Evolutionary conservation across 2,888 invertebrate species (phyloP).

Genomic region (Sisyra nigra): DNA sequence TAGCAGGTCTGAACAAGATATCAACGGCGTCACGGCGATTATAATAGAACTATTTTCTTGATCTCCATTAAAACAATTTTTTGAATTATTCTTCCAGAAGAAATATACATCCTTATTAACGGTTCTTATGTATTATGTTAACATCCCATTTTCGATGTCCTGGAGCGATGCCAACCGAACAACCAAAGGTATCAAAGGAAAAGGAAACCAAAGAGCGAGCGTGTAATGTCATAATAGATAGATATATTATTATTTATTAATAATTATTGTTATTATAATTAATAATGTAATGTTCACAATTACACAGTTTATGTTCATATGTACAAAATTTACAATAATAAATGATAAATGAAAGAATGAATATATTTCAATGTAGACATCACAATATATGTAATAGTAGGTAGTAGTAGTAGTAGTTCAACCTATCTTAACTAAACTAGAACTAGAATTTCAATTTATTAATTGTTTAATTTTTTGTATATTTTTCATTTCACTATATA

Average conservation of each 20-base stretch:
- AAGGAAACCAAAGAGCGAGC: background rate
- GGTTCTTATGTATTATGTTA: too few relatives aligned
- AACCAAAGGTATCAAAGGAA: background rate
- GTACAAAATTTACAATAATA: slow-evolving; percentile 34
- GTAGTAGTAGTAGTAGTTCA: slow-evolving; percentile 17
- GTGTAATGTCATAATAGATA: slow-evolving; percentile 25
- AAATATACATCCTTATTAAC: too few relatives aligned
- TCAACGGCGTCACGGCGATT: too few relatives aligned
- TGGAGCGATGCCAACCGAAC: too few relatives aligned
- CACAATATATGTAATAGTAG: slow-evolving; percentile 33
- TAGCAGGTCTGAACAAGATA: too few relatives aligned
- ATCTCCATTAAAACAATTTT: too few relatives aligned
- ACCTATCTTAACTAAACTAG: slow-evolving; percentile 21
- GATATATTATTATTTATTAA: slow-evolving; percentile 22
- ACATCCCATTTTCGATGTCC: too few relatives aligned
- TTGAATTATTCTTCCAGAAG: too few relatives aligned
- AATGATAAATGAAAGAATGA: slow-evolving; percentile 10
- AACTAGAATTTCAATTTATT: slow-evolving; percentile 13
- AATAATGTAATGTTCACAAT: slow-evolving; percentile 25
- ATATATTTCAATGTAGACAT: slow-evolving; percentile 23
- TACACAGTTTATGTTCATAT: slow-evolving; percentile 32
- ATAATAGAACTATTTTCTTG: too few relatives aligned
- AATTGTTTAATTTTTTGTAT: slow-evolving; percentile 9
- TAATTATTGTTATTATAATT: slow-evolving; percentile 4
- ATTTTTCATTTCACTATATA: slow-evolving; percentile 10